phyloP scores from a whole-genome alignment of 2,888 invertebrate species.

The Eueremaeus valkanovi region DNA sequence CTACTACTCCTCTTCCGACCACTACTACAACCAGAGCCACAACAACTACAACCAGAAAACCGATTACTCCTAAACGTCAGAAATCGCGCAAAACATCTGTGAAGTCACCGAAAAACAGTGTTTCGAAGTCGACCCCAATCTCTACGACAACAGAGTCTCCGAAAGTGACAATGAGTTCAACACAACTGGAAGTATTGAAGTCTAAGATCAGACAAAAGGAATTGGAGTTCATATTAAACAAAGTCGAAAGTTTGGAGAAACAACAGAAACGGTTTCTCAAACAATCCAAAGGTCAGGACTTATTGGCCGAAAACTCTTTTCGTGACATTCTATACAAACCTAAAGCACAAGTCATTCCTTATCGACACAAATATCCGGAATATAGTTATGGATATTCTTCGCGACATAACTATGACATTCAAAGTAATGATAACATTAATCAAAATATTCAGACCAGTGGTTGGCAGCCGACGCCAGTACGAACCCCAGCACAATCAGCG shows the following conservation, averaged over 20 bases:
- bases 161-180: not conserved
- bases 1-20: not conserved
- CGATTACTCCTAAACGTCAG: not conserved
- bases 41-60: not conserved
- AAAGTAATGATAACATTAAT: not conserved
- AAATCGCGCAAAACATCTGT: not conserved
- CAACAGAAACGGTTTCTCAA: conserved; percentile 22
- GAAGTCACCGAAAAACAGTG: conserved; percentile 4
- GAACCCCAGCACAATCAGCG: not conserved
- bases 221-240: conserved; percentile 32
- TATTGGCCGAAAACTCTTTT: conserved; percentile 1
- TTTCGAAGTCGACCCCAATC: not conserved
- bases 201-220: conserved; percentile 40
- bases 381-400: not conserved
- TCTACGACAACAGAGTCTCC: conserved; percentile 10
- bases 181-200: conserved; percentile 19
- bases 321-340: not conserved
- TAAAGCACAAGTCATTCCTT: not conserved
- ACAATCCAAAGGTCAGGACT: not conserved
- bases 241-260: conserved; percentile 39
- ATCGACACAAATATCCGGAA: not conserved
- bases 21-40: not conserved
- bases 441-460: not conserved
- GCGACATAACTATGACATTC: conserved; percentile 7
- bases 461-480: not conserved